Evolutionary conservation across 2,797 vertebrate genomes (phyloP).

Genomic region (Cryptoprocta ferox): DNA sequence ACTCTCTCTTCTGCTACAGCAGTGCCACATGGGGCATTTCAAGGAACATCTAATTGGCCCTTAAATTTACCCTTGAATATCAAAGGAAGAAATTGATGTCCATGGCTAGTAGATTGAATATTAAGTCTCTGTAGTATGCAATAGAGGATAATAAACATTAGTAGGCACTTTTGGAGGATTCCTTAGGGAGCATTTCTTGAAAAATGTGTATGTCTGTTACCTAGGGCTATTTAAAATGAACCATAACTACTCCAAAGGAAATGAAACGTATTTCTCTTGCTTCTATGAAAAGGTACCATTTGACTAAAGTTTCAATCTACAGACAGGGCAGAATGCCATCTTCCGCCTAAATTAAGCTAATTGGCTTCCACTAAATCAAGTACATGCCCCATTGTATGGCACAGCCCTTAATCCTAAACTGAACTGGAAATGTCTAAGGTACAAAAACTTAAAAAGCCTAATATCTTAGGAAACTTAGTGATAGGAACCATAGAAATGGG

Average conservation of each 20-base stretch:
- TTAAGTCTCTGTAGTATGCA: slow-evolving; percentile 44
- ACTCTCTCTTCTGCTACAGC: slow-evolving; percentile 77
- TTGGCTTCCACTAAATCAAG: neutral
- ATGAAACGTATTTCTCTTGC: neutral
- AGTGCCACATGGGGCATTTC: slow-evolving; percentile 69
- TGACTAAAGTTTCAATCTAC: neutral
- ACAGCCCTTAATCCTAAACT: neutral
- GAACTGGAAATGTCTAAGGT: neutral
- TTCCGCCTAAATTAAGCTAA: neutral
- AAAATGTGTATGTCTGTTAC: neutral
- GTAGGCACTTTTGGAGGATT: slow-evolving; percentile 11
- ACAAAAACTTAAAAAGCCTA: neutral
- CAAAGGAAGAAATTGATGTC: slow-evolving; percentile 71
- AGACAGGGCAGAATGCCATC: neutral
- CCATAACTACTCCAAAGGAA: slow-evolving; percentile 12
- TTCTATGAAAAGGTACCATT: neutral
- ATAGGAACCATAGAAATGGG: neutral
- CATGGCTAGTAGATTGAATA: slow-evolving; percentile 59
- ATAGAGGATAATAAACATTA: slow-evolving; percentile 34
- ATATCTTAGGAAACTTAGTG: neutral
- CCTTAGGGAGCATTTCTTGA: neutral
- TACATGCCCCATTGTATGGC: neutral
- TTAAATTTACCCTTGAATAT: slow-evolving; percentile 80
- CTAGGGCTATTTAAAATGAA: neutral
- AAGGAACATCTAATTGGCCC: slow-evolving; percentile 70